phyloP scores from a whole-genome alignment of 1,140 invertebrate genomes.

The Apis laboriosa region DNA sequence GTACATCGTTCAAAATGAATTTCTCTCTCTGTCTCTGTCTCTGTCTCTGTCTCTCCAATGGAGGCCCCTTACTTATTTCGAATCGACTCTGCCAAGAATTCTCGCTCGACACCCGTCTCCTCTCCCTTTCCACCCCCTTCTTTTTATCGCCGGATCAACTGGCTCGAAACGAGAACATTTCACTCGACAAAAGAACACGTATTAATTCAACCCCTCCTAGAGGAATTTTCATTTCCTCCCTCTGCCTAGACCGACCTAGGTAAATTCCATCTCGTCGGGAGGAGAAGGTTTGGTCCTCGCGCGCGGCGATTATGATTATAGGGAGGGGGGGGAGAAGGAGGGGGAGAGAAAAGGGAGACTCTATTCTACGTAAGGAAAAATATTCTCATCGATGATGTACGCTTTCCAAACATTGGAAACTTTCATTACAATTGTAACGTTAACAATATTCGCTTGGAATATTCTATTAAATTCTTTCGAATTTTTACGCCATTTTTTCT shows the following conservation, averaged over 20 bases:
- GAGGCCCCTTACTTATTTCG: too few species aligned
- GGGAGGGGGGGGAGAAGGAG: background rate
- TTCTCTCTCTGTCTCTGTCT: too few species aligned
- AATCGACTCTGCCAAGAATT: background rate
- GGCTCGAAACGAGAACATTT: background rate
- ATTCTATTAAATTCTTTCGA: too few species aligned
- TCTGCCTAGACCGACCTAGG: background rate
- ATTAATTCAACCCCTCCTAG: constrained; percentile 5
- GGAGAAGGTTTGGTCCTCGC: too few species aligned
- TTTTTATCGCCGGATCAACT: background rate
- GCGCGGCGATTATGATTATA: constrained; percentile 8
- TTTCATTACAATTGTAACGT: too few species aligned
- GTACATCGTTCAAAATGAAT: too few species aligned
- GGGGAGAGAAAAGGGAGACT: background rate
- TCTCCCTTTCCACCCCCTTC: background rate
- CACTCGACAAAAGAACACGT: background rate
- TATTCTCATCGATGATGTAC: too few species aligned
- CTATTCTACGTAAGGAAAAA: accelerated
- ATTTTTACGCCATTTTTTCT: too few species aligned
- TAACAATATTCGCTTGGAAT: too few species aligned
- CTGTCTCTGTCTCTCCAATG: too few species aligned
- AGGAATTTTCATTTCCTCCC: constrained; percentile 32
- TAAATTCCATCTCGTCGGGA: constrained; percentile 9
- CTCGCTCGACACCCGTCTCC: too few species aligned
- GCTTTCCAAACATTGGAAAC: too few species aligned